Percentiles rank a stretch among this genome's conserved stretches.
Evolutionary conservation across 2,113 vertebrate genomes (phyloP).

Genomic region (Conger conger): DNA sequence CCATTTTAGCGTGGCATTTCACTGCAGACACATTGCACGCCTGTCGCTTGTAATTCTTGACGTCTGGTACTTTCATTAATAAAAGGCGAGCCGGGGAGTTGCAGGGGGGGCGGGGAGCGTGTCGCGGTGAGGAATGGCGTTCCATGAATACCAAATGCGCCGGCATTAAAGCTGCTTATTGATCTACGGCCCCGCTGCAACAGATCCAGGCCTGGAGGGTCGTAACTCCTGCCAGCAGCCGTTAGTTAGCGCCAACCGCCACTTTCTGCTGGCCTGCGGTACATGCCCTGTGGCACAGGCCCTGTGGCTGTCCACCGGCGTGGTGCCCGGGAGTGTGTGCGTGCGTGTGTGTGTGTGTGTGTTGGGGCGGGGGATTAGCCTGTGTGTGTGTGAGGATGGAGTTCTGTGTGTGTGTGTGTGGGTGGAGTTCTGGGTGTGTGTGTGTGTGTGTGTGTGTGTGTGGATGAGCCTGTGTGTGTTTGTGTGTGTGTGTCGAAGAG

Average conservation of each 20-base stretch:
- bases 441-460: not conserved
- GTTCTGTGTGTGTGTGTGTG: no score
- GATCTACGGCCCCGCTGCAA: not conserved
- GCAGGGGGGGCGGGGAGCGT: not conserved
- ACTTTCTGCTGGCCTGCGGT: not conserved
- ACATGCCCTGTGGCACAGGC: no score
- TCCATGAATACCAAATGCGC: slow-evolving; percentile 1
- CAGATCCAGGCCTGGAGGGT: not conserved
- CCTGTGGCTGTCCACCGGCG: no score
- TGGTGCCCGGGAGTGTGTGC: no score
- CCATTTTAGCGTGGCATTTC: not conserved
- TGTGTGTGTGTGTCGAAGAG: no score
- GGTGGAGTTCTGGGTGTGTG: no score
- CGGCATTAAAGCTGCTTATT: not conserved
- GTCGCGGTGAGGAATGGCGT: not conserved
- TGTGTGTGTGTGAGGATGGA: no score
- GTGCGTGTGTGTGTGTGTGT: no score
- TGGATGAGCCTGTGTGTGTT: no score
- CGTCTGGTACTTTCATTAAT: not conserved
- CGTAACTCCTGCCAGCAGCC: not conserved
- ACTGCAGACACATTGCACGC: not conserved
- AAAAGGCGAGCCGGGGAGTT: not conserved
- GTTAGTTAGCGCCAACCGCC: not conserved
- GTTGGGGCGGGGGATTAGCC: no score
- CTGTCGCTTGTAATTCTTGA: not conserved